Evolutionary conservation across 2,888 invertebrate species (phyloP), one percentile per base, ranked within the genome.

Genomic region (Lochmaea crataegi): DNA sequence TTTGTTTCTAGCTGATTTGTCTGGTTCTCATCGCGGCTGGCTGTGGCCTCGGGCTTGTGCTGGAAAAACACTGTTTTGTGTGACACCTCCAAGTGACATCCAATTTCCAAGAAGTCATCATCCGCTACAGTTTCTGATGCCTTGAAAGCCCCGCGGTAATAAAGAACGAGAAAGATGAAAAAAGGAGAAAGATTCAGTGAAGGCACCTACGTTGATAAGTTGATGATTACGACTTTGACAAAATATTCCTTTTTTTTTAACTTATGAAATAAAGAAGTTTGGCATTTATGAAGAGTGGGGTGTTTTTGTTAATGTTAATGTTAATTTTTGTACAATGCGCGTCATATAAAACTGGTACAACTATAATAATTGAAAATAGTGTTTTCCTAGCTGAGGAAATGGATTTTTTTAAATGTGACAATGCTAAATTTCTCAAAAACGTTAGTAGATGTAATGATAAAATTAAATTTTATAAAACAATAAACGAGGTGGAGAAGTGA

Each of bases 61-160:
- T 84, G 85, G 84, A 86, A 86, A 86, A 86, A 87, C 86, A 86
- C 84, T 72, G 84, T 83, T 84, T 51, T 53, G 41, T 67, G 84
- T 87, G 87, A 87, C 87, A 86, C 86, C 86, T 87, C 86, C 86
- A 85, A 86, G 86, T 87, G 87, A 87, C 87, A 86, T 87, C 86
- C 86, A 87, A 87, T 87, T 87, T 87, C 86, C 87, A 85, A 83
- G 82, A 83, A 85, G 85, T 87, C 87, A 86, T 86, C 85, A 83
- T 68, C 56, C 58, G 66, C 73, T 60, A 56, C 22, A 60, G 56
- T 73, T 66, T 70, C 73, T 70, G 68, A 74, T 68, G 71, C 61
- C 68, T 68, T 65, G 56, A 32, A 67, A 68, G 74, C 74, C 65
- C 68, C 58, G 71, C 16, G 68, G 71, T 63, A 38, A 60, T 68